A percentile compares a stretch with the other conserved stretches of the same genome.
Conservation (phyloP, 1,140 invertebrate species). For the Batillaria attramentaria region DNA sequence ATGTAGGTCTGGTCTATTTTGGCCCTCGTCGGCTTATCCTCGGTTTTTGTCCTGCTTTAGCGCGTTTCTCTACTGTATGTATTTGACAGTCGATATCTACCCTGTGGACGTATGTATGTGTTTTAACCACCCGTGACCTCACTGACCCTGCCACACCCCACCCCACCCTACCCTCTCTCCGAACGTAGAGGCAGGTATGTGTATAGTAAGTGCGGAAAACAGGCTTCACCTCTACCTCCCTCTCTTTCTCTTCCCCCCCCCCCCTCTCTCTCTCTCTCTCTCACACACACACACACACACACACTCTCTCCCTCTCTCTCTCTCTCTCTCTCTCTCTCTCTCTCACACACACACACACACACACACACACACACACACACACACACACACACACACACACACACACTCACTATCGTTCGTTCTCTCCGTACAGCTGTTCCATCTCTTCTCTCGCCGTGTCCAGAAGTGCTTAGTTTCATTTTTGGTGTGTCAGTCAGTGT, state of each 20-base stretch:
- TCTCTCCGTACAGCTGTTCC: background rate
- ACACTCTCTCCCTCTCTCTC: slow-evolving; percentile 12
- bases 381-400: background rate
- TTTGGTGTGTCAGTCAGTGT: background rate
- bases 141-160: background rate
- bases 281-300: slow-evolving; percentile 8
- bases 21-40: no score
- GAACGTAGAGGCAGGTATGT: no score
- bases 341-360: slow-evolving; percentile 26
- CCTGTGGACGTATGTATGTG: no score
- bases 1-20: no score
- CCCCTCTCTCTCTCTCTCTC: background rate
- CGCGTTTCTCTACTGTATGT: no score
- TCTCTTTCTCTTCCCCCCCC: slow-evolving; percentile 18
- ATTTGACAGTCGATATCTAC: no score
- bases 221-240: background rate
- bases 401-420: background rate
- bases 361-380: slow-evolving; percentile 21
- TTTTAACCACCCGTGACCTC: background rate
- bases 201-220: background rate
- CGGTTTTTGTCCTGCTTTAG: no score
- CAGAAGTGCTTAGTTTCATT: background rate
- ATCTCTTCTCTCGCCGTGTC: background rate
- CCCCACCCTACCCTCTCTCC: background rate
- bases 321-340: slow-evolving; percentile 5